Percentiles rank a stretch among this genome's conserved stretches.
Conservation (phyloP, 2,797 vertebrate genomes). For the Simalia tracyae region DNA sequence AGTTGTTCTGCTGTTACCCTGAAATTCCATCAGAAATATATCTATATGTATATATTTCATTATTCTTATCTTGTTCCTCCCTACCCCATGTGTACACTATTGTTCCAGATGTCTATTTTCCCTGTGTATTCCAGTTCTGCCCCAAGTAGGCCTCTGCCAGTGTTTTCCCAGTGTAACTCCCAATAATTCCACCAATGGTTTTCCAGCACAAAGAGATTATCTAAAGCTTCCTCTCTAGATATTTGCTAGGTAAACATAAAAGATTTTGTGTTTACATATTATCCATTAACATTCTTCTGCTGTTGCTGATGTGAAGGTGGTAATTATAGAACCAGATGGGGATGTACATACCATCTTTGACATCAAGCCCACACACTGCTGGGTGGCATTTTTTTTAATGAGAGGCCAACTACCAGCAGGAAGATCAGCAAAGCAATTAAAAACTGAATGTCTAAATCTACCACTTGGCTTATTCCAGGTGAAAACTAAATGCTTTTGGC, state of each 20-base stretch:
- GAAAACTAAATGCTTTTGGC: conserved; percentile 56
- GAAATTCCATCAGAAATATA: not conserved
- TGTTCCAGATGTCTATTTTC: not conserved
- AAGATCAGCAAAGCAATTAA: conserved; percentile 56
- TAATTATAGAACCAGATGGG: conserved; percentile 71
- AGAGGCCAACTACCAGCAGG: conserved; percentile 10
- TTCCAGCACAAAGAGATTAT: conserved; percentile 51
- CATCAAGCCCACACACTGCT: conserved; percentile 54
- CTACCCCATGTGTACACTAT: not conserved
- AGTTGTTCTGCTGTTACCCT: not conserved
- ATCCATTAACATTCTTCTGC: conserved; percentile 54
- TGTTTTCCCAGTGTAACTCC: conserved; percentile 35
- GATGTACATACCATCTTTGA: conserved; percentile 60
- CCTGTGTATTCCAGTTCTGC: not conserved
- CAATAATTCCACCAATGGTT: conserved; percentile 34
- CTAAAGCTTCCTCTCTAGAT: conserved; percentile 59
- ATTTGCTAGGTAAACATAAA: conserved; percentile 65
- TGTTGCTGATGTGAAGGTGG: conserved; percentile 67
- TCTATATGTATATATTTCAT: not conserved
- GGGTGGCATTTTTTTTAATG: conserved; percentile 40
- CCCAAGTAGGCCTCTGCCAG: not conserved
- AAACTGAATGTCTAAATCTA: conserved; percentile 52
- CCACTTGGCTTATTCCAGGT: conserved; percentile 52
- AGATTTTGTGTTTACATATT: conserved; percentile 69
- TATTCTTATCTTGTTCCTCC: not conserved